Evolutionary conservation across 2,113 vertebrate species (phyloP), one percentile per base, ranked within the genome.

Genomic region (Bos indicus): DNA sequence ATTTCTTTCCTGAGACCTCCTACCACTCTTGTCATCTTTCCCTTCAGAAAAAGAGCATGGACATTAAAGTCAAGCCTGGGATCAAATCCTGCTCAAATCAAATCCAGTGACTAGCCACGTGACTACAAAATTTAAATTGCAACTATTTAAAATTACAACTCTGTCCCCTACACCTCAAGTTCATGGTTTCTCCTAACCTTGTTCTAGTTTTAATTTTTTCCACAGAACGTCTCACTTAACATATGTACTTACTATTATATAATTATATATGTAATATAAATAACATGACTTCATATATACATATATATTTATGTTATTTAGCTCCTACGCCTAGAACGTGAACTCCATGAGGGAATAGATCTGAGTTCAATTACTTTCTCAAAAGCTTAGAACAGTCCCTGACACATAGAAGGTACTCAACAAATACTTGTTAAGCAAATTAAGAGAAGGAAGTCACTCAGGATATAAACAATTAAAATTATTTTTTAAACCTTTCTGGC

Each of bases 401-500:
- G 57, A 54, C 48, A 89, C 56, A 78, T 13, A 95, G 56, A 52
- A 71, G 33, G 23, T 93, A 33, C 11, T 95, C 56, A 97, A 80
- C 48, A 97, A 92, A 95, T 89, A 59, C n/a, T 33, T 85, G 80
- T 57, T 93, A 48, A 57, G 51, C n/a, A 43, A 59, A 56, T 78
- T 36, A 71, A 96, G 57, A 96, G 62, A 82, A 81, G 54, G 48
- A 30, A 94, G 21, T 81, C n/a, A 48, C 21, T 87, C 26, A 52
- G 82, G 71, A 86, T 91, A 96, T 86, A 92, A 95, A 92, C 74
- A 85, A 93, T 64, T 62, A 16, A 40, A 56, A 57, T 33, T 90
- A 57, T 78, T 86, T 91, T 88, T 90, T 78, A 90, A 90, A 87
- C 43, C 43, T 87, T 88, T 96, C 59, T 71, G 57, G 28, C 43